These are phyloP conservation scores for Huso huso DNA, from an alignment of 2,797 vertebrate genomes.

Conservation along the genomic window DNA sequence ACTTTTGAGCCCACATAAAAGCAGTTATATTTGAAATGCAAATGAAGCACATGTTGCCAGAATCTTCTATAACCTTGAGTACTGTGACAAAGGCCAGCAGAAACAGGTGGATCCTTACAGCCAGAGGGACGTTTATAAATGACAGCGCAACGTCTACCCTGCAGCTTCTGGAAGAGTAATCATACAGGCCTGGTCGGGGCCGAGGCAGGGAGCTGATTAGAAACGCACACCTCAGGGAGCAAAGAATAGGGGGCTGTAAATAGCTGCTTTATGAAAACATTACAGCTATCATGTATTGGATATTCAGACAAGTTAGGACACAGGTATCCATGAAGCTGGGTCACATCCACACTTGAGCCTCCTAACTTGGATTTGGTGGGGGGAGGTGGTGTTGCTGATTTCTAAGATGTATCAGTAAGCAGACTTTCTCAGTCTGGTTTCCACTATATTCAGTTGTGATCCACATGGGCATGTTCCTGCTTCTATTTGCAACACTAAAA, in stretches of 20 bases:
- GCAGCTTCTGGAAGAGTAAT: not conserved
- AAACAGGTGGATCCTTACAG: not conserved
- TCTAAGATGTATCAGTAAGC: no score
- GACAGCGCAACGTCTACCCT: accelerated
- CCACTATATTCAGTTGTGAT: no score
- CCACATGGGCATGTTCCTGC: no score
- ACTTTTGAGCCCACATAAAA: no score
- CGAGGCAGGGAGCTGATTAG: not conserved
- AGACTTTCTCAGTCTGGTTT: no score
- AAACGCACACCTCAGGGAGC: accelerated
- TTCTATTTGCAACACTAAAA: no score
- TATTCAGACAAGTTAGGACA: constrained; percentile 6
- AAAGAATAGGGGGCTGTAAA: not conserved
- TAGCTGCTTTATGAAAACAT: accelerated
- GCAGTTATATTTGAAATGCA: no score
- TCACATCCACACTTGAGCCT: not conserved
- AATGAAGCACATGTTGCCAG: not conserved
- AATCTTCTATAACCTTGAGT: not conserved
- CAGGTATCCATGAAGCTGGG: not conserved
- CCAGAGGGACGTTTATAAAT: accelerated
- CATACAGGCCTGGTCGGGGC: accelerated
- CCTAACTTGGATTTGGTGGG: not conserved
- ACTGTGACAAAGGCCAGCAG: not conserved
- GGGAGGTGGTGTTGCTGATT: no score
- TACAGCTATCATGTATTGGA: not conserved